Percentiles rank a stretch among this genome's conserved stretches.
Conservation (phyloP, 2,888 invertebrate genomes). For the Adineta ricciae region DNA sequence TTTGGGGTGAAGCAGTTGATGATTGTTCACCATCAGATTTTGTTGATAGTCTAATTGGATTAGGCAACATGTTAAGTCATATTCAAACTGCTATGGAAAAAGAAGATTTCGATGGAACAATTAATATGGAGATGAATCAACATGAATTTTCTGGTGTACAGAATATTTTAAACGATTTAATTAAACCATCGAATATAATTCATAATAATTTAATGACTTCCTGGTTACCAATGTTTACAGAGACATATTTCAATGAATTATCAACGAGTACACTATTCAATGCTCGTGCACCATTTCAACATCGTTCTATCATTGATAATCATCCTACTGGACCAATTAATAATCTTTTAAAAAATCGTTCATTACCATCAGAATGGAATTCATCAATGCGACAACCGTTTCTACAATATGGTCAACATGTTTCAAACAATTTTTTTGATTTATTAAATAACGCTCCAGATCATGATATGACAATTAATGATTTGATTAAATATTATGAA, state of each 20-base stretch:
- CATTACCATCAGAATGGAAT: not conserved
- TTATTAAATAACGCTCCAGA: not conserved
- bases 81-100: not conserved
- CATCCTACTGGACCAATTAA: not conserved
- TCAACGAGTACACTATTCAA: not conserved
- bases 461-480: not conserved
- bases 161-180: not conserved
- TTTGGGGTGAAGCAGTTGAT: not conserved
- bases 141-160: not conserved
- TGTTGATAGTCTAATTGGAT: not conserved
- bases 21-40: not conserved
- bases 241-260: not conserved
- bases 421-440: not conserved
- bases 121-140: not conserved
- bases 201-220: not conserved
- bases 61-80: not conserved
- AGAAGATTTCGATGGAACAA: not conserved
- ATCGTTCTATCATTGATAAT: not conserved
- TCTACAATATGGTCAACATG: not conserved
- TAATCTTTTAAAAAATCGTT: not conserved
- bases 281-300: not conserved
- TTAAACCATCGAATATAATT: not conserved
- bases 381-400: not conserved
- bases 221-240: not conserved
- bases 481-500: not conserved